Evolutionary conservation across 2,888 invertebrate species (phyloP), one percentile per base, ranked within the genome.

Genomic region (Hypena proboscidalis): DNA sequence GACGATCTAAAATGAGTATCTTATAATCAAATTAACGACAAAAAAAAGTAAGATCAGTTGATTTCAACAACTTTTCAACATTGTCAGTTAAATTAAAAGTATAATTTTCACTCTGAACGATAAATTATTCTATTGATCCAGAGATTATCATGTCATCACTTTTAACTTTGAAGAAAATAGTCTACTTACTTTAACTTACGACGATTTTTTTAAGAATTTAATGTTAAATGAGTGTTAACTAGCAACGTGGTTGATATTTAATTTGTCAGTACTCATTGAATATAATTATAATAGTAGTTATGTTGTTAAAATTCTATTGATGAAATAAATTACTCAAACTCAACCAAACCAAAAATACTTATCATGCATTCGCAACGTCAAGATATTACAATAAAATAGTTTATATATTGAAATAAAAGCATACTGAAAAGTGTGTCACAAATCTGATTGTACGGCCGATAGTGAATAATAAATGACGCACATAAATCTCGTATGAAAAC

Each of bases 401-500:
- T 77, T 76, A 77, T 80, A 75, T 77, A 77, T 75, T 70, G 67
- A 70, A 58, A 77, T 77, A 76, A 78, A 83, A 80, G 70, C 72
- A 77, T 76, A 76, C 64, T 77, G 72, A 79, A 83, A 83, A 85
- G 87, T 84, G 76, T 80, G 82, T 80, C 77, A 85, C 88, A 89
- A 88, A 89, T 88, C 45, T 77, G 85, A 85, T 85, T 83, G 76
- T 80, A 73, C 78, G 76, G 63, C 74, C 77, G 85, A 86, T 87
- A 86, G 73, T 85, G 87, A 85, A 89, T 89, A 88, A 89, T 87
- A 86, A 86, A 90, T 85, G 85, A 79, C 67, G 73, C 68, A 76
- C 83, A 74, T 89, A 90, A 89, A 89, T 89, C 84, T 81, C 72
- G 80, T 85, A 88, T 87, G 88, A 89, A 85, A 86, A 85, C 77